A percentile compares a stretch with the other conserved stretches of the same genome.
Evolutionary conservation across 1,140 invertebrate genomes (phyloP).

Genomic region (Drosophila grimshawi): DNA sequence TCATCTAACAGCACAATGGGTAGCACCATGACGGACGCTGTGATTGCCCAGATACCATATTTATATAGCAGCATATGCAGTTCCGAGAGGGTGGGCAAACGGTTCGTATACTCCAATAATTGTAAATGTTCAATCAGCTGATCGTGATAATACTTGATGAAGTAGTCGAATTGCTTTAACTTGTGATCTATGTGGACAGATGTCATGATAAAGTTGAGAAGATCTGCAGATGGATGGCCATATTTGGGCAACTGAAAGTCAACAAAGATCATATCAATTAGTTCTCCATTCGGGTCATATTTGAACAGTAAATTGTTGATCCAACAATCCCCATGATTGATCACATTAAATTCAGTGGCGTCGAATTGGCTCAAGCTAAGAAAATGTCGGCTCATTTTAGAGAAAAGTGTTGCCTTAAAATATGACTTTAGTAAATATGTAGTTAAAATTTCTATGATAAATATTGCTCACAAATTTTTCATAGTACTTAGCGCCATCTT

Average conservation of each 20-base stretch:
- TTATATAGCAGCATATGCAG: slow-evolving; percentile 50
- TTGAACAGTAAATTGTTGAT: slow-evolving; percentile 88
- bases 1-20: slow-evolving; percentile 68
- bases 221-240: slow-evolving; percentile 61
- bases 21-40: slow-evolving; percentile 59
- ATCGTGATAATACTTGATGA: slow-evolving; percentile 60
- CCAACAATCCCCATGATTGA: slow-evolving; percentile 89
- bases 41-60: slow-evolving; percentile 51
- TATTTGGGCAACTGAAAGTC: slow-evolving; percentile 63
- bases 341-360: slow-evolving; percentile 86
- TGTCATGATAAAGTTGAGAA: slow-evolving; percentile 59
- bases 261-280: slow-evolving; percentile 54
- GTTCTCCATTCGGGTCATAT: slow-evolving; percentile 71
- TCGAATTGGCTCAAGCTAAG: slow-evolving; percentile 49
- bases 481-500: slow-evolving; percentile 57
- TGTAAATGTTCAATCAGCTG: slow-evolving; percentile 50
- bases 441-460: neutral
- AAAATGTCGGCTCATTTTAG: slow-evolving; percentile 29
- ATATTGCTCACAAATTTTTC: slow-evolving; percentile 56
- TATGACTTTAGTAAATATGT: neutral
- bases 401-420: slow-evolving; percentile 26
- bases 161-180: slow-evolving; percentile 56
- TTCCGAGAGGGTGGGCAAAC: slow-evolving; percentile 46
- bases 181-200: slow-evolving; percentile 55
- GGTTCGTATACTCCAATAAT: slow-evolving; percentile 48